Base-by-base conservation (phyloP, 2,113 vertebrate species). In the Melanerpes aurifrons region DNA sequence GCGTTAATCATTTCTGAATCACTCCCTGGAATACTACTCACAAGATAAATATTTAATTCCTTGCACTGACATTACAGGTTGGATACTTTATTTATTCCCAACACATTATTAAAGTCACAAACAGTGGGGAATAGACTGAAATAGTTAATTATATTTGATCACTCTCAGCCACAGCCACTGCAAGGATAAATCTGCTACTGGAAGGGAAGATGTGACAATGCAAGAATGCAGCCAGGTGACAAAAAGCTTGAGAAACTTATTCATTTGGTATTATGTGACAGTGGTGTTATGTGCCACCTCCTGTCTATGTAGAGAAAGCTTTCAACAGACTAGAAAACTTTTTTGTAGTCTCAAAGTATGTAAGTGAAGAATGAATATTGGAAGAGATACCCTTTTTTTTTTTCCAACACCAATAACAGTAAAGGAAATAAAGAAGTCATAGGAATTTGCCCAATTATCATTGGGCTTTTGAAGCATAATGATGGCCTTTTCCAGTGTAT, bases 21-120 rank as follows among this genome's bases (percentile, higher is more conserved):
- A 62, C 73, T 75, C 89, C 35, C 31, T 72, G 15, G 76, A 94
- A 93, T 84, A 75, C 16, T 48, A 86, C 50, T 75, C 15, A 26
- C 70, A 70, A 48, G 47, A 90, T 90, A 96, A 94, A 94, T 91
- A 93, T 53, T 95, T 93, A 72, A 95, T 90, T 90, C 43, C 47
- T 90, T 86, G 54, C n/a, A 64, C 10, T 91, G 58, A 83, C 48
- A 81, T 40, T 91, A 58, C 48, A 88, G 72, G 48, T 88, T 90
- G 58, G 88, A 78, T 4, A 59, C 47, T 75, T 82, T 16, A 47
- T 50, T 54, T 43, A 76, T 68, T 89, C 21, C 26, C 70, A 47
- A 17, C n/a, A 90, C 40, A 67, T 83, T 75, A 82, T 40, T 81
- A 78, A 90, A 90, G 35, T 25, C 66, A 80, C 0, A 0, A 81